phyloP scores from a whole-genome alignment of 30 jellyfish, hydroid and myxozoan species.

The Mastigias papua region DNA sequence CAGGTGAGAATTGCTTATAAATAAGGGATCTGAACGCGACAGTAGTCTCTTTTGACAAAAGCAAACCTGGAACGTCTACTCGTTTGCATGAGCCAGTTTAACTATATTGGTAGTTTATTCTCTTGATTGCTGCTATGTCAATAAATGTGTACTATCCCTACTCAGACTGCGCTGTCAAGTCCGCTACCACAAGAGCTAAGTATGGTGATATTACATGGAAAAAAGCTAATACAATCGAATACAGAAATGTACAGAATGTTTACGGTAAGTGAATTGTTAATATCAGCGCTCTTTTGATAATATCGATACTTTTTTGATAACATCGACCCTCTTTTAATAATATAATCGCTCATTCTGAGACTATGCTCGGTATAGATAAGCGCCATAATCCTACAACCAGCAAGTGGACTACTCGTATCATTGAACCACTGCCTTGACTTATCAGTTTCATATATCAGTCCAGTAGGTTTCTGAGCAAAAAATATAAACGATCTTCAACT shows the following conservation, averaged over 20 bases:
- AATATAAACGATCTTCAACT: no score
- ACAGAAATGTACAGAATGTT: slow-evolving; percentile 47
- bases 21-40: slow-evolving; percentile 34
- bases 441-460: no score
- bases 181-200: slow-evolving; percentile 20
- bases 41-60: slow-evolving; percentile 12
- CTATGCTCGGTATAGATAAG: no score
- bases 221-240: slow-evolving; percentile 35
- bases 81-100: background rate
- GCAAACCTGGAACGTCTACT: slow-evolving; percentile 12
- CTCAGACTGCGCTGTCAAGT: slow-evolving; percentile 53
- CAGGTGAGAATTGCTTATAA: slow-evolving; percentile 16
- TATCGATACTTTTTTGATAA: no score
- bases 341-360: no score
- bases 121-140: background rate
- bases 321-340: no score
- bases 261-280: slow-evolving; percentile 16
- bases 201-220: background rate
- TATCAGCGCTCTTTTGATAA: background rate
- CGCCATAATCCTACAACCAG: no score
- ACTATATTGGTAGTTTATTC: background rate
- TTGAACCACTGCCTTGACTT: no score
- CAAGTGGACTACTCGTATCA: no score
- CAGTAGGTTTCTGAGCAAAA: no score
- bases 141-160: slow-evolving; percentile 26